phyloP scores from a whole-genome alignment of 2,888 invertebrate genomes.

The Pheosia gnoma region DNA sequence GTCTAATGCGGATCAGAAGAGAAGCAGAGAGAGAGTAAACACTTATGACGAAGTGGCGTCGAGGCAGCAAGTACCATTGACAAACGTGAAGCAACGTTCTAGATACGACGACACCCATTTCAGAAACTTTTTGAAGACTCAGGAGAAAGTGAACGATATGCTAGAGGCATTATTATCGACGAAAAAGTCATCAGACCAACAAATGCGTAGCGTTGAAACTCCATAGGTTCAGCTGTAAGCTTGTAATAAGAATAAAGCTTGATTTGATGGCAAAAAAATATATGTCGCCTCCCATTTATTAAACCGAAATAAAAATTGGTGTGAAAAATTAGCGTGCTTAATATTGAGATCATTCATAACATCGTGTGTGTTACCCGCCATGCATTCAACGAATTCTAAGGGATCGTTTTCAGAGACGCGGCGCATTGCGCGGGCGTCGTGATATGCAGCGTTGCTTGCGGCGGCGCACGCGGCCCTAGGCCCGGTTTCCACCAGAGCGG shows the following conservation, averaged over 20 bases:
- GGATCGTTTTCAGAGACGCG: too few species aligned
- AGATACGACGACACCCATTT: constrained; percentile 63
- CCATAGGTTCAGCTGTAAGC: neutral
- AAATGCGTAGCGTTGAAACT: constrained; percentile 49
- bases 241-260: neutral
- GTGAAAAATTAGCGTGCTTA: too few species aligned
- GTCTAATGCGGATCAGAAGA: constrained; percentile 42
- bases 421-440: too few species aligned
- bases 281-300: too few species aligned
- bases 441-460: too few species aligned
- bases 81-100: constrained; percentile 40
- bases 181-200: constrained; percentile 33
- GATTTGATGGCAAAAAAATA: neutral
- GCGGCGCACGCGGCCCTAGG: too few species aligned
- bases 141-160: constrained; percentile 74
- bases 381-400: too few species aligned
- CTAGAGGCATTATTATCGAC: constrained; percentile 62
- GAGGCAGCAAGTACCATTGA: constrained; percentile 59
- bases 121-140: constrained; percentile 65
- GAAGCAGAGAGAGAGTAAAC: constrained; percentile 18
- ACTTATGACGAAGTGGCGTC: constrained; percentile 41
- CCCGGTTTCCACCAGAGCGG: too few species aligned
- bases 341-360: too few species aligned
- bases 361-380: too few species aligned
- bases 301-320: too few species aligned